Percentiles rank a stretch among this genome's conserved stretches.
phyloP scores from a whole-genome alignment of 2,888 invertebrate genomes.

The Lissonota sp. region DNA sequence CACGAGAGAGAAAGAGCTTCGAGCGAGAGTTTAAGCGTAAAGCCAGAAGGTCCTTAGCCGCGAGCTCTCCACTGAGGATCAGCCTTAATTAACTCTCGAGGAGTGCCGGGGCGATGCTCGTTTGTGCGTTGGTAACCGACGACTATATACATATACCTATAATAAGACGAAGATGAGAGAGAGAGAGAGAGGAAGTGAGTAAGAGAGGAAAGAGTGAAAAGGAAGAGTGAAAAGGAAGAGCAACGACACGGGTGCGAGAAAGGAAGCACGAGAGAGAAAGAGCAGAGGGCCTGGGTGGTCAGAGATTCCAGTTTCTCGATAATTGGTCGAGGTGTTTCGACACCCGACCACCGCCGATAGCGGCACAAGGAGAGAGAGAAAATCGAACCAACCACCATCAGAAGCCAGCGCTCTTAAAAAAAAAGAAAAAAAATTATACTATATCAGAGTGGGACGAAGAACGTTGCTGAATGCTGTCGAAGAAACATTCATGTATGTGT shows the following conservation, averaged over 20 bases:
- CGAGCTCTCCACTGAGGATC: conserved; percentile 58
- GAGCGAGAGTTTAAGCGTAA: conserved; percentile 69
- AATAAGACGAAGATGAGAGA: conserved; percentile 48
- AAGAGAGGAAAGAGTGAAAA: conserved; percentile 17
- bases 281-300: conserved; percentile 67
- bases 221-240: conserved; percentile 54
- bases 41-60: conserved; percentile 72
- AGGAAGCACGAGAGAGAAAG: conserved; percentile 59
- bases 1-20: conserved; percentile 39
- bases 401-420: conserved; percentile 52
- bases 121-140: conserved; percentile 71
- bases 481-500: conserved; percentile 43
- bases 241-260: conserved; percentile 37
- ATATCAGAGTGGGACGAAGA: conserved; percentile 35
- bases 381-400: conserved; percentile 41
- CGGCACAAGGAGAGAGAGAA: conserved; percentile 54
- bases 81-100: conserved; percentile 70
- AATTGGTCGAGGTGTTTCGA: conserved; percentile 84
- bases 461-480: conserved; percentile 42
- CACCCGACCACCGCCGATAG: conserved; percentile 80
- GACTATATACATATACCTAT: conserved; percentile 42
- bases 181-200: conserved; percentile 53
- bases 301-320: conserved; percentile 84
- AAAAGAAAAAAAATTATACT: conserved; percentile 9
- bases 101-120: conserved; percentile 60